Percentiles rank a stretch among this genome's conserved stretches.
Evolutionary conservation across 2,797 vertebrate species (phyloP).

Genomic region (Liasis olivaceus): DNA sequence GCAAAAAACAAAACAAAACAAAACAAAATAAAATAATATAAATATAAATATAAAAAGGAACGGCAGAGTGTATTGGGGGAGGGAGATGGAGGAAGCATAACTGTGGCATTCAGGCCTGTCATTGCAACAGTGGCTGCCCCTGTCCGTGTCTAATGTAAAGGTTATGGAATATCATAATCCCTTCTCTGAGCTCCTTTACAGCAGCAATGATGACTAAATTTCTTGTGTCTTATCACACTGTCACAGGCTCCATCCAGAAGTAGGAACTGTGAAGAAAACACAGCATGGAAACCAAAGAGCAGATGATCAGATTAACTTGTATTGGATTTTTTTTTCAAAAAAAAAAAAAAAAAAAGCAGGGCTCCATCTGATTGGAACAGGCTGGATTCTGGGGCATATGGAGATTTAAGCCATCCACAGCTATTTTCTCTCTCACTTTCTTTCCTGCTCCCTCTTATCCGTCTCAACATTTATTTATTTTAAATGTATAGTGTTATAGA

Average conservation of each 20-base stretch:
- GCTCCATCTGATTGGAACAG: constrained; percentile 91
- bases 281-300: constrained; percentile 93
- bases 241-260: constrained; percentile 94
- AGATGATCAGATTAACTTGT: constrained; percentile 95
- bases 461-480: constrained; percentile 35
- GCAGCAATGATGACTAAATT: constrained; percentile 96
- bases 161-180: constrained; percentile 97
- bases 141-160: constrained; percentile 95
- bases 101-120: constrained; percentile 78
- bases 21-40: constrained; percentile 32
- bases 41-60: constrained; percentile 21
- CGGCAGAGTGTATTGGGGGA: not conserved
- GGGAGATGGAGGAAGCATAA: constrained; percentile 68
- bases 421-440: not conserved
- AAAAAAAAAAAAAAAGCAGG: constrained; percentile 64
- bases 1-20: constrained; percentile 64
- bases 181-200: constrained; percentile 88
- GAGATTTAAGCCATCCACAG: constrained; percentile 80
- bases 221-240: constrained; percentile 98
- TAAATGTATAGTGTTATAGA: constrained; percentile 21
- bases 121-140: constrained; percentile 79
- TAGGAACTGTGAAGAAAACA: constrained; percentile 88
- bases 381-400: constrained; percentile 82
- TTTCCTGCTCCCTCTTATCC: constrained; percentile 46
- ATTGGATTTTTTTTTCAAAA: constrained; percentile 85